Evolutionary conservation across 2,797 vertebrate genomes (phyloP).

Genomic region (Orestias chungarensis): DNA sequence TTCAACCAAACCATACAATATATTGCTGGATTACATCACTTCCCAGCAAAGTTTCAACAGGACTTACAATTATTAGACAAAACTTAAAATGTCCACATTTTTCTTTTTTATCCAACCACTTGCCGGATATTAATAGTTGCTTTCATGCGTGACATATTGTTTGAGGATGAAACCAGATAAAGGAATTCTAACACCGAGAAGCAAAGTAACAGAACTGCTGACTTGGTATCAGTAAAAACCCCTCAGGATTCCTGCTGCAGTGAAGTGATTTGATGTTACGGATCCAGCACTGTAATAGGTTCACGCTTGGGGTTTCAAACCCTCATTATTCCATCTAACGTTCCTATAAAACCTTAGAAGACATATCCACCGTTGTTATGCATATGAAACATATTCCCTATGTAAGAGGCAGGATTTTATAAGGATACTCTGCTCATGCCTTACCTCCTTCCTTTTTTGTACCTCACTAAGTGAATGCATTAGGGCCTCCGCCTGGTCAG

Average conservation of each 20-base stretch:
- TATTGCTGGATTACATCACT: too few species aligned
- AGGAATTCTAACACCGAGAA: not conserved
- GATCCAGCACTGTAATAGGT: slow-evolving; percentile 15
- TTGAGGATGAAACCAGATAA: not conserved
- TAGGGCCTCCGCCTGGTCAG: slow-evolving; percentile 30
- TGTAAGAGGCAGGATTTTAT: slow-evolving; percentile 12
- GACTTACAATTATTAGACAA: not conserved
- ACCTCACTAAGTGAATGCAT: slow-evolving; percentile 8
- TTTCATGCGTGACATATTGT: not conserved
- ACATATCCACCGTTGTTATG: not conserved
- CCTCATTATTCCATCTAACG: not conserved
- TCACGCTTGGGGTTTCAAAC: slow-evolving; percentile 30
- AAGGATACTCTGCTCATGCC: slow-evolving; percentile 9
- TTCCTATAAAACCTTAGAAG: slow-evolving; percentile 14
- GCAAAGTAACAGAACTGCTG: slow-evolving; percentile 1
- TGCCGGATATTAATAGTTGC: not conserved
- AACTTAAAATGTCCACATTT: not conserved
- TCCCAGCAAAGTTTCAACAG: not conserved
- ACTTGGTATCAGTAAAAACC: not conserved
- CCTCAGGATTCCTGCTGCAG: slow-evolving; percentile 24
- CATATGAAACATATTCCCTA: slow-evolving; percentile 12
- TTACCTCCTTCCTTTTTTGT: slow-evolving; percentile 20
- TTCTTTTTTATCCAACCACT: not conserved
- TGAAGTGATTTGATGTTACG: slow-evolving; percentile 8
- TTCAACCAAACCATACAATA: not conserved